Base-by-base conservation (phyloP, 30 jellyfish, hydroid and myxozoan species). In the Mastigias papua region DNA sequence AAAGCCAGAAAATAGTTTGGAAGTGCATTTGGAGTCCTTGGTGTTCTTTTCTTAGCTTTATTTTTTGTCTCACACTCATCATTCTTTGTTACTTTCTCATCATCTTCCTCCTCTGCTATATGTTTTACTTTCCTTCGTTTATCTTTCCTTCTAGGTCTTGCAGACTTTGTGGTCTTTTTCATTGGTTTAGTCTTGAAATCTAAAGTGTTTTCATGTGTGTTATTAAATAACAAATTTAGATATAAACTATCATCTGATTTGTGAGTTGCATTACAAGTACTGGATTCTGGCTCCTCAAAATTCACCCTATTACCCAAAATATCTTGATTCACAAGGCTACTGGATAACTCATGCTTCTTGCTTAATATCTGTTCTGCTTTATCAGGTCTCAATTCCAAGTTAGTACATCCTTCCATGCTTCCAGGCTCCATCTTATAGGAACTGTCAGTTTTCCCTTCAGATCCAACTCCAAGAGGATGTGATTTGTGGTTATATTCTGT, bases 1-100 rank as follows among this genome's bases (percentile, higher is more conserved):
- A 89, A 34, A 46, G 97, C 97, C 22, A 89, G 90, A 46, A 89
- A 89, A 71, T 89, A 89, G 67, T 89, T 89, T 75, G 92, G 93
- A 7, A 64, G 49, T 11, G 22, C 35, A 25, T 33, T 72, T 72
- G 60, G 46, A 15, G 0, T 63, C n/a, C 30, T 60, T 26, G 42
- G 33, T 34, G 34, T 25, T 15, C 58, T 57, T 22, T 16, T 76
- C 50, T 46, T 29, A 6, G 22, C 11, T 21, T 0, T 27, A 27
- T 57, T 1, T 76, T 54, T 22, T 31, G n/a, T 2, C 17, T 28
- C 63, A 6, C 27, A 1, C 10, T 30, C 54, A 7, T 46, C 49
- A 25, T 27, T 34, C 25, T 34, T 66, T 13, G 35, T 29, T 33
- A 21, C 32, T 21, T 32, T 57, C 37, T 35, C 70, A 7, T 19